A percentile compares a stretch with the other conserved stretches of the same genome.
These are phyloP conservation scores for Harpegnathos saltator DNA, from an alignment of 1,140 invertebrate species.

Conservation along the genomic window DNA sequence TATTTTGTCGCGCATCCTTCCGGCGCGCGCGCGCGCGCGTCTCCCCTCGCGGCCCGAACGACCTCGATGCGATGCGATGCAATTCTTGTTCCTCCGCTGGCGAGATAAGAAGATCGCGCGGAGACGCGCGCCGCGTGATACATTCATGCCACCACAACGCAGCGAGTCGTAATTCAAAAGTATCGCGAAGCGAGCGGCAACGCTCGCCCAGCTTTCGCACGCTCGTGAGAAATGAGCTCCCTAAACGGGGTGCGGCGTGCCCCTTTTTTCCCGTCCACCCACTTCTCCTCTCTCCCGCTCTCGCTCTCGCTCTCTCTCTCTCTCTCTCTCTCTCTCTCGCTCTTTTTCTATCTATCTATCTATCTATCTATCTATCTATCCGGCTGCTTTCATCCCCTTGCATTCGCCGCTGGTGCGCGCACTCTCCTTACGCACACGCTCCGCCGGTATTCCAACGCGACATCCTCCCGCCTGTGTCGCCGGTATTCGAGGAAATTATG, in stretches of 20 bases:
- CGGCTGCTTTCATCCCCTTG: background rate
- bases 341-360: background rate
- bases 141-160: slow-evolving; percentile 18
- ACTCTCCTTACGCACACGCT: background rate
- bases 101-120: slow-evolving; percentile 54
- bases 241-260: slow-evolving; percentile 58
- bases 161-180: slow-evolving; percentile 69
- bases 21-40: background rate
- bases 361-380: too few species aligned
- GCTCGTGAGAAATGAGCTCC: slow-evolving; percentile 69
- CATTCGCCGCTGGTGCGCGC: background rate
- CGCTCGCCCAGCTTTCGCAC: slow-evolving; percentile 53
- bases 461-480: slow-evolving; percentile 23
- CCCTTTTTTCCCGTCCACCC: slow-evolving; percentile 31
- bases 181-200: slow-evolving; percentile 53
- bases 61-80: slow-evolving; percentile 20
- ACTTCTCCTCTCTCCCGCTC: background rate
- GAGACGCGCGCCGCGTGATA: slow-evolving; percentile 31
- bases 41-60: slow-evolving; percentile 9
- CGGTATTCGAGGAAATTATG: slow-evolving; percentile 60
- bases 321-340: too few species aligned
- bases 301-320: too few species aligned
- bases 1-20: slow-evolving; percentile 40
- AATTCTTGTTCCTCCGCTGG: slow-evolving; percentile 25
- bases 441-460: background rate